Conservation (phyloP, 1,140 invertebrate genomes). For the Phthorimaea operculella region DNA sequence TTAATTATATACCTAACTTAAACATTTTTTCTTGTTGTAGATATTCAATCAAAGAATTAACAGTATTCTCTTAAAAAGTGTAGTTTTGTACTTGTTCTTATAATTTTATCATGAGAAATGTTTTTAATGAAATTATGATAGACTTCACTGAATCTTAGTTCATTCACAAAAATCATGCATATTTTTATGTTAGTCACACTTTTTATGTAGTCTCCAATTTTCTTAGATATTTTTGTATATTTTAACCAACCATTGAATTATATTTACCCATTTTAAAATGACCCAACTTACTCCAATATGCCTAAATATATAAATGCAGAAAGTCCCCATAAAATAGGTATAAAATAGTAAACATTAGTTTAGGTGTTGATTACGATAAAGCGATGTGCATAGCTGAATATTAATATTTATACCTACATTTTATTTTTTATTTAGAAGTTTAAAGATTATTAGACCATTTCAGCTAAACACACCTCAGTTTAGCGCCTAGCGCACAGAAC, state of each 20-base stretch:
- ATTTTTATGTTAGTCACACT: slow-evolving; percentile 13
- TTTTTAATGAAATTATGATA: too few species aligned
- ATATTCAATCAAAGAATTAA: too few species aligned
- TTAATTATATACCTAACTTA: too few species aligned
- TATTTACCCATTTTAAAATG: background rate
- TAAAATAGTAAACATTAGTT: slow-evolving; percentile 4
- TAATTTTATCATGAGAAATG: too few species aligned
- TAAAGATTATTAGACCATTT: background rate
- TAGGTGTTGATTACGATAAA: background rate
- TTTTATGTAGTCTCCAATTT: slow-evolving; percentile 3
- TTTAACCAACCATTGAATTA: background rate
- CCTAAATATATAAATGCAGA: slow-evolving; percentile 2
- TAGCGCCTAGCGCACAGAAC: background rate
- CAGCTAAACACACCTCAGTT: background rate
- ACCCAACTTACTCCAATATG: slow-evolving; percentile 1
- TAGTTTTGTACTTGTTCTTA: too few species aligned
- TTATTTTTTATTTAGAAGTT: too few species aligned
- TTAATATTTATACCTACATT: too few species aligned
- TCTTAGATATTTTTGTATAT: background rate
- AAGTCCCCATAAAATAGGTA: background rate
- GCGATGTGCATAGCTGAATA: background rate
- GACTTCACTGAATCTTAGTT: background rate
- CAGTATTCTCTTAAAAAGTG: too few species aligned
- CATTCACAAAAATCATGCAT: slow-evolving; percentile 5
- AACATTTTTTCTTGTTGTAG: too few species aligned